Evolutionary conservation across 2,888 invertebrate genomes (phyloP), one percentile per base, ranked within the genome.

Genomic region (Caprella mutica): DNA sequence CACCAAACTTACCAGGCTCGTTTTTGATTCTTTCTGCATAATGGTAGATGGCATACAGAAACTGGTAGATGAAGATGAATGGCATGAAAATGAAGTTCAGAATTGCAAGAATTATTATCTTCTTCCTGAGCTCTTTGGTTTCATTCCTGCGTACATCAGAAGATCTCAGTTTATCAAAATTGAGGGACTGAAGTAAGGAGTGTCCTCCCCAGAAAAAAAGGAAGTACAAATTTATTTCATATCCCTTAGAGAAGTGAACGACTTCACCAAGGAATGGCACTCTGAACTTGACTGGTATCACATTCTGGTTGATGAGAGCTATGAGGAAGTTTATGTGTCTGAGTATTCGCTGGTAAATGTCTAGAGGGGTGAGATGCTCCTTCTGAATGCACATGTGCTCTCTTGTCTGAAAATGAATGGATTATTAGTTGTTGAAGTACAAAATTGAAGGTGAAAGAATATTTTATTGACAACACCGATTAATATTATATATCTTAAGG

Each of bases 321-420:
- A 98, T 87, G 79, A 93, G 82, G 73, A 97, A 99, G 76, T 98
- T 99, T 73, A 91, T 88, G 73, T 86, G 89, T 71, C 88, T 81
- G 70, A 99, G 81, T 73, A 99, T 97, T 70, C 98, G 80, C 76
- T 98, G 96, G 73, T 97, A 96, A 71, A 98, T 94, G 75, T 92
- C 92, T 71, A 97, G 76, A 74, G 96, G 92, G 17, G 91, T 88
- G 65, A 98, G 81, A 71, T 93, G 89, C 68, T 84, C 82, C 71
- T 94, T 96, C 71, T 97, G 94, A 67, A 98, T 91, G 72, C 96
- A 96, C 86, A 98, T 91, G 70, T 94, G 91, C 68, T 93, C 87
- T 69, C 93, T 91, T 27, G 84, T 81, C 73, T 98, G 97, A 1
- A 90, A 52, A n/a, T n/a, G n/a, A n/a, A n/a, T n/a, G n/a, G n/a